Evolutionary conservation across 1,140 invertebrate species (phyloP).

Genomic region (Lordiphosa mommai): DNA sequence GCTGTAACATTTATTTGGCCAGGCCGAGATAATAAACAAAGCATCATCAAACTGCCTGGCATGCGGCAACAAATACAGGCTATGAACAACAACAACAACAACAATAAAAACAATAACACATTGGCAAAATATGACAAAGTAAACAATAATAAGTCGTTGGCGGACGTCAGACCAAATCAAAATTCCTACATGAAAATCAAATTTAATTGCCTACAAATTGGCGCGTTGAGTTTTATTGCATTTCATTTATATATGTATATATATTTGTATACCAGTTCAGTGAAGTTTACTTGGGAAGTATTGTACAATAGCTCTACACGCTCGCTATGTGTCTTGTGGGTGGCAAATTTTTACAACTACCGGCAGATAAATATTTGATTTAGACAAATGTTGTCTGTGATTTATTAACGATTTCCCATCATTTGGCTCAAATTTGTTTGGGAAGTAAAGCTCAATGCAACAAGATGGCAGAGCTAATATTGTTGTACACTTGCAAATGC

Average conservation of each 20-base stretch:
- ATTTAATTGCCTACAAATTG: constrained; percentile 76
- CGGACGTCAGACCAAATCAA: constrained; percentile 28
- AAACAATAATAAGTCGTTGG: constrained; percentile 62
- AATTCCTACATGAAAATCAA: constrained; percentile 56
- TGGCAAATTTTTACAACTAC: constrained; percentile 42
- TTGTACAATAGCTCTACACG: not conserved
- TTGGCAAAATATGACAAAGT: constrained; percentile 68
- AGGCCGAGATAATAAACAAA: constrained; percentile 71
- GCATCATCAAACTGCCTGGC: constrained; percentile 51
- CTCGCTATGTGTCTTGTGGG: constrained; percentile 12
- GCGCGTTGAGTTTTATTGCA: constrained; percentile 71
- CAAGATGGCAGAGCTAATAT: too few relatives aligned
- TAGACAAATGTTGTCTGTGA: constrained; percentile 31
- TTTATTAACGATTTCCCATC: constrained; percentile 63
- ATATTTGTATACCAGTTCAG: not conserved
- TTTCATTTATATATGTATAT: constrained; percentile 12
- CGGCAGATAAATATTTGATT: constrained; percentile 65
- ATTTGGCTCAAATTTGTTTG: constrained; percentile 30
- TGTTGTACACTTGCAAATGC: too few relatives aligned
- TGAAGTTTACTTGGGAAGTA: constrained; percentile 11
- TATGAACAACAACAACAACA: constrained; percentile 17
- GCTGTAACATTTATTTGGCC: constrained; percentile 66
- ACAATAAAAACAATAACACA: constrained; percentile 56
- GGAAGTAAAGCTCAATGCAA: constrained; percentile 17
- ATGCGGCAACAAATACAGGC: constrained; percentile 62